Evolutionary conservation across 2,888 invertebrate genomes (phyloP).

Genomic region (Cerceris ruficornis): DNA sequence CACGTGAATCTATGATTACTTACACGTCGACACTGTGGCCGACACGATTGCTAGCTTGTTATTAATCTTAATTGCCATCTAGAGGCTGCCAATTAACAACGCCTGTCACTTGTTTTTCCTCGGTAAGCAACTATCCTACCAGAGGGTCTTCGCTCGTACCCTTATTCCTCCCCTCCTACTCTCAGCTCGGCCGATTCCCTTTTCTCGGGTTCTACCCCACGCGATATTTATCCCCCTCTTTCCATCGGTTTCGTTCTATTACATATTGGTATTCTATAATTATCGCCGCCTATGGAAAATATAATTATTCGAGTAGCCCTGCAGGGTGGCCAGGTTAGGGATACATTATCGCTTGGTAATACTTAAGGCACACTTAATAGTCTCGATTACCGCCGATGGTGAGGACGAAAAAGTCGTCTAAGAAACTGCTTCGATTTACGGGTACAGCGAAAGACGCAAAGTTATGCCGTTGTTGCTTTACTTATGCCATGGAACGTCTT

Average conservation of each 20-base stretch:
- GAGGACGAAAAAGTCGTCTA: constrained; percentile 12
- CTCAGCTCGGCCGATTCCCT: constrained; percentile 5
- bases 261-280: constrained; percentile 73
- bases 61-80: constrained; percentile 81
- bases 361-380: constrained; percentile 43
- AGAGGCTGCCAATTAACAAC: constrained; percentile 79
- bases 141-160: constrained; percentile 35
- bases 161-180: constrained; percentile 19
- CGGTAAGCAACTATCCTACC: constrained; percentile 59
- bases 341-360: constrained; percentile 52
- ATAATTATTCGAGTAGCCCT: constrained; percentile 57
- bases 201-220: constrained; percentile 2
- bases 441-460: constrained; percentile 19
- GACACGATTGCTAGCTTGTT: constrained; percentile 75
- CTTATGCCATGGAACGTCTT: constrained; percentile 27
- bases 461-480: constrained; percentile 14
- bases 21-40: constrained; percentile 53
- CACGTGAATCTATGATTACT: neutral
- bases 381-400: constrained; percentile 36
- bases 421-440: constrained; percentile 7
- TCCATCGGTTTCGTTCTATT: constrained; percentile 28
- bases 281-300: constrained; percentile 63
- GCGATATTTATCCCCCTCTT: constrained; percentile 33
- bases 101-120: constrained; percentile 77
- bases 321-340: constrained; percentile 40